Evolutionary conservation across 64 coral and sea anemone genomes (phyloP).

Genomic region (Astreopora myriophthalma): DNA sequence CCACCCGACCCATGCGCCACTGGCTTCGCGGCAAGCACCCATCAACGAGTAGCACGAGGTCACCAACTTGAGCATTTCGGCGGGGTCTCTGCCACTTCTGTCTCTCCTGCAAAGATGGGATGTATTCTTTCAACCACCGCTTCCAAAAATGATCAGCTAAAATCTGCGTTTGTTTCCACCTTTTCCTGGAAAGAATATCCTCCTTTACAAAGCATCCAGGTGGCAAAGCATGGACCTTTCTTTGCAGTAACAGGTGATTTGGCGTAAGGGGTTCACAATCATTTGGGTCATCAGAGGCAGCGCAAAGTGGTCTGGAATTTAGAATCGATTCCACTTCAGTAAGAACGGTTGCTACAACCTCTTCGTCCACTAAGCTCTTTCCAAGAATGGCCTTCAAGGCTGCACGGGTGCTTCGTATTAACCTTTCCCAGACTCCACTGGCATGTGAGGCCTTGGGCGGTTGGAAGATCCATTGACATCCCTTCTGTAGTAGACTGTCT

Average conservation of each 20-base stretch:
- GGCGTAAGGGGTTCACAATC: conserved; percentile 17
- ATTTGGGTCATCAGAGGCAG: not conserved
- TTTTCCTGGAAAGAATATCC: not conserved
- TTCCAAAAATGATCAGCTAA: no score
- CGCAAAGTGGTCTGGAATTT: not conserved
- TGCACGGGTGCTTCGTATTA: no score
- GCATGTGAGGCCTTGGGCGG: no score
- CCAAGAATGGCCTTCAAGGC: no score
- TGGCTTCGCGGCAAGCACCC: not conserved
- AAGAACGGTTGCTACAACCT: not conserved
- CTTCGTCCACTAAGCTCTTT: no score
- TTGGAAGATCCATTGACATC: no score
- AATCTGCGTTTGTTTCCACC: conserved; percentile 36
- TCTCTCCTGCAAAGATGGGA: conserved; percentile 49
- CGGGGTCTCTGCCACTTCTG: conserved; percentile 27
- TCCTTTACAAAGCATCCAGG: conserved; percentile 11
- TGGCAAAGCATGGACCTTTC: not conserved
- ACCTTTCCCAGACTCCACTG: no score
- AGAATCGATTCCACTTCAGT: not conserved
- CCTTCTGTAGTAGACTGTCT: no score
- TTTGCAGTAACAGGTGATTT: conserved; percentile 21
- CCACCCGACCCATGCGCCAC: conserved; percentile 26
- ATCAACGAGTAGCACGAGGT: conserved; percentile 43
- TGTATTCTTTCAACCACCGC: conserved; percentile 31
- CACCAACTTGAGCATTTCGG: conserved; percentile 51